Conservation (phyloP, 1,140 invertebrate genomes). For the Maniola jurtina region DNA sequence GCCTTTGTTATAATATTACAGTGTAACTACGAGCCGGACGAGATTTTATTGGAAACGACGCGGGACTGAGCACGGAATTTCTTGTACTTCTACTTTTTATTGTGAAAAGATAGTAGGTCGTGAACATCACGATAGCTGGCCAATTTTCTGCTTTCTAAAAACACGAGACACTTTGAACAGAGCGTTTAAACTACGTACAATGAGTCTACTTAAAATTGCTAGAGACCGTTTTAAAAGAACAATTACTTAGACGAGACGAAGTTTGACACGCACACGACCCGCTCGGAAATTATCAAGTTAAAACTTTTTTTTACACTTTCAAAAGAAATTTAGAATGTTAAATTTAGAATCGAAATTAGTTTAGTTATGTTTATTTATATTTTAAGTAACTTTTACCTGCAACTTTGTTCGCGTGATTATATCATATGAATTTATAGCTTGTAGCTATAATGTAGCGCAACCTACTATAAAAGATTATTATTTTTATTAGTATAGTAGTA, state of each 20-base stretch:
- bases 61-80: not conserved
- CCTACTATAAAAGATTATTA: too few relatives aligned
- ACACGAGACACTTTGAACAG: not conserved
- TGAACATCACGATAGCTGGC: not conserved
- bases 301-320: not conserved
- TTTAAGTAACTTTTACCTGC: too few relatives aligned
- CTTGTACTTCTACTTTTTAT: constrained; percentile 13
- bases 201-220: not conserved
- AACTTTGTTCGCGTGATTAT: too few relatives aligned
- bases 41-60: constrained; percentile 1
- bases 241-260: not conserved
- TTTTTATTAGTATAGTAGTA: too few relatives aligned
- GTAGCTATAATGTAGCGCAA: too few relatives aligned
- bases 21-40: not conserved
- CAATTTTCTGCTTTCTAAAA: constrained; percentile 9
- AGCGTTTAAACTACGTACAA: not conserved
- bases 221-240: not conserved
- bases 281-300: not conserved
- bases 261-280: too few relatives aligned
- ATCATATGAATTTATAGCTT: too few relatives aligned
- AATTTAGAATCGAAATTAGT: too few relatives aligned
- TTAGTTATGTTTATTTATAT: too few relatives aligned
- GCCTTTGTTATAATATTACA: too few relatives aligned
- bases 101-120: constrained; percentile 3
- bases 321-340: too few relatives aligned